phyloP scores from a whole-genome alignment of 2,888 invertebrate genomes.

The Neoitamus cyanurus region DNA sequence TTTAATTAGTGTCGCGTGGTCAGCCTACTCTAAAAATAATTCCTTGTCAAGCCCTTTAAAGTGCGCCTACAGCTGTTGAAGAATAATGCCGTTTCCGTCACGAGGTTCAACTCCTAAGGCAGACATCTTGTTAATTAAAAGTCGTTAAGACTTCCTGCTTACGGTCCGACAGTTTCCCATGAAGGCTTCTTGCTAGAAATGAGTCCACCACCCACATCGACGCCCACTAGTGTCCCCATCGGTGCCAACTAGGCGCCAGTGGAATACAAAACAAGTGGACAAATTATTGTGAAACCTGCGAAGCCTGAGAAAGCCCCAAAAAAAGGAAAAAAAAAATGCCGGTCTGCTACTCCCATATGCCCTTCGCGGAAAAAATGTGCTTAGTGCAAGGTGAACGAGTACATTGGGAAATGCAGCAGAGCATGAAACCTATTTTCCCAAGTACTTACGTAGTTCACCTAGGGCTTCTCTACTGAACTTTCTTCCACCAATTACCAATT shows the following conservation, averaged over 20 bases:
- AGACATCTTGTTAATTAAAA: not conserved
- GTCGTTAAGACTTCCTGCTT: not conserved
- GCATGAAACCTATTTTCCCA: not conserved
- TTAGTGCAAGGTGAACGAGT: slow-evolving; percentile 4
- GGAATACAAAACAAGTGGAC: not conserved
- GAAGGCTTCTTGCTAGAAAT: not conserved
- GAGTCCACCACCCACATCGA: not conserved
- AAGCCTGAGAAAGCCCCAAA: not conserved
- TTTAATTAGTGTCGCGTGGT: not conserved
- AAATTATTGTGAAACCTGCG: not conserved
- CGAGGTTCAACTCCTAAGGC: not conserved
- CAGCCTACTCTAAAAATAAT: not conserved
- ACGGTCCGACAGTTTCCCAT: not conserved
- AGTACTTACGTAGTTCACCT: not conserved
- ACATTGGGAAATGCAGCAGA: not conserved
- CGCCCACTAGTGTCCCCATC: not conserved
- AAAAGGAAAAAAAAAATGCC: not conserved
- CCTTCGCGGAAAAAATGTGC: slow-evolving; percentile 3
- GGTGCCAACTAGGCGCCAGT: not conserved
- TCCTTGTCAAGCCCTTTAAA: not conserved
- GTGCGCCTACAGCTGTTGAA: not conserved
- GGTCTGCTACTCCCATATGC: not conserved
- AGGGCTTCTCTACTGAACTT: not conserved
- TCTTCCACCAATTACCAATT: not conserved
- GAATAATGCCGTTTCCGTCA: not conserved